These are phyloP conservation scores for Labeo rohita DNA, from an alignment of 2,113 vertebrate species.

Conservation along the genomic window DNA sequence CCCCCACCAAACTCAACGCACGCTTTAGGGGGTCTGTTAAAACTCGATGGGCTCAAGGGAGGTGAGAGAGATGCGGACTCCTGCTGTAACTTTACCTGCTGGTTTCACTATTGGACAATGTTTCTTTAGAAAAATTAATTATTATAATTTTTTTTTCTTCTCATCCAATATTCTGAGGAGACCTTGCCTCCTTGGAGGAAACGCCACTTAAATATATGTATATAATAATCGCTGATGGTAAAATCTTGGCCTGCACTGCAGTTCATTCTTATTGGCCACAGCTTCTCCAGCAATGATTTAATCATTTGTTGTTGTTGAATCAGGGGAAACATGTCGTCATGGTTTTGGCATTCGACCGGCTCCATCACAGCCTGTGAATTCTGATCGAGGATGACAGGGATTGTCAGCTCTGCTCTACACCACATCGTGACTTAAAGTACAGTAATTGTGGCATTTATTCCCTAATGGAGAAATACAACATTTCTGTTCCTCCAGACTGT, in stretches of 20 bases:
- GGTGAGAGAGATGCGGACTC: no score
- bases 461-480: conserved; percentile 32
- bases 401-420: conserved; percentile 5
- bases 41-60: no score
- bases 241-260: conserved; percentile 14
- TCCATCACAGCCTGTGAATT: background rate
- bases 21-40: no score
- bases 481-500: conserved; percentile 11
- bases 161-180: no score
- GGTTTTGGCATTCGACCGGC: conserved; percentile 28
- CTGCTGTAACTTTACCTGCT: no score
- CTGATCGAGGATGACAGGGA: background rate
- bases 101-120: no score
- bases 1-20: no score
- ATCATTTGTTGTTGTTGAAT: conserved; percentile 53
- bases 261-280: conserved; percentile 13
- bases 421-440: background rate
- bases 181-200: no score
- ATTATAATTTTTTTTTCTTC: no score
- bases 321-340: conserved; percentile 28
- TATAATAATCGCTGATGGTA: background rate
- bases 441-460: conserved; percentile 32
- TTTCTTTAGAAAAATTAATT: no score
- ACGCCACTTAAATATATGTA: no score
- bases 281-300: conserved; percentile 40